Percentiles rank a stretch among this genome's conserved stretches.
These are phyloP conservation scores for Antechinus flavipes DNA, from an alignment of 2,113 vertebrate genomes.

Conservation along the genomic window DNA sequence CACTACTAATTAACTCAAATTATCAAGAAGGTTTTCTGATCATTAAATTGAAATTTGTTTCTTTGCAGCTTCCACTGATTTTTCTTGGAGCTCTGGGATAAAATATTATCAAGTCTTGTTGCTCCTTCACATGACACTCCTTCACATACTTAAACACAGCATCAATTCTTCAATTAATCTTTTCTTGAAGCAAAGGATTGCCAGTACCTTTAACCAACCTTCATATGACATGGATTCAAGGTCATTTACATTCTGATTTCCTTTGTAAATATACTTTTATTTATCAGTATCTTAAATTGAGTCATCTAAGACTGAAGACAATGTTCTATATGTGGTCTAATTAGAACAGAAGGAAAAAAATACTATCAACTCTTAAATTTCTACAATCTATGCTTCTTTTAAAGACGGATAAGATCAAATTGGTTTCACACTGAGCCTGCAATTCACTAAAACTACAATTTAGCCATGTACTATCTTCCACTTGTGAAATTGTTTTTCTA, in stretches of 20 bases:
- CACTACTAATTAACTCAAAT: background rate
- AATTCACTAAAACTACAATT: background rate
- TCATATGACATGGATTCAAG: background rate
- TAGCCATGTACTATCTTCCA: background rate
- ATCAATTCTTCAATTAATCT: background rate
- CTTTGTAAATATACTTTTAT: background rate
- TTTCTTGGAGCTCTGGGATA: background rate
- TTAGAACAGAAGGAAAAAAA: no score
- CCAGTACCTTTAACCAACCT: background rate
- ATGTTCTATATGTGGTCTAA: background rate
- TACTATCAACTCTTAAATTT: background rate
- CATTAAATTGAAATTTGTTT: background rate
- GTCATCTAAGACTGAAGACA: background rate
- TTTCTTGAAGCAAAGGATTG: background rate
- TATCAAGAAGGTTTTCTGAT: background rate
- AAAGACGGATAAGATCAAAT: background rate
- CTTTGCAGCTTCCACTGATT: background rate
- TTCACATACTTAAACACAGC: background rate
- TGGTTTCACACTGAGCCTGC: background rate
- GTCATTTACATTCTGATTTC: background rate
- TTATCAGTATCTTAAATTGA: background rate
- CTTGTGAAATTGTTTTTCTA: background rate
- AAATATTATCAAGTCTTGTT: background rate
- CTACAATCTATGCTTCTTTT: background rate
- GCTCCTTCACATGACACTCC: background rate